Conservation (phyloP, 2,888 invertebrate genomes). For the Lithosia quadra region DNA sequence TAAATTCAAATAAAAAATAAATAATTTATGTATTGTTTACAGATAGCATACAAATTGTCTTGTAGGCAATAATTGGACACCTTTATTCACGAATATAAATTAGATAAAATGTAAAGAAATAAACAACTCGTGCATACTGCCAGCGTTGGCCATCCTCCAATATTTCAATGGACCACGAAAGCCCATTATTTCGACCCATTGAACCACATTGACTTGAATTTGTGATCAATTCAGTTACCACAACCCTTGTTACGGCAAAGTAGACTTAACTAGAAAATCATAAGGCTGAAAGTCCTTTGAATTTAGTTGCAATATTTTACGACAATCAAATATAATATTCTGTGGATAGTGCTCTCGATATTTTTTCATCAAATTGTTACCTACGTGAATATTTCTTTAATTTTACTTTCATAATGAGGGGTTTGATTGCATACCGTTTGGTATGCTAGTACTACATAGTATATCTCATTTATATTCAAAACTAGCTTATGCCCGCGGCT, state of each 20-base stretch:
- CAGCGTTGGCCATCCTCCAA: conserved; percentile 29
- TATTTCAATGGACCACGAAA: conserved; percentile 47
- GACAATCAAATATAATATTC: background rate
- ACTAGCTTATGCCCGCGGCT: too few relatives aligned
- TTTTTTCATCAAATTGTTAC: background rate
- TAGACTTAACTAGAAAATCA: background rate
- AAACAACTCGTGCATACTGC: background rate
- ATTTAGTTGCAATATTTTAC: background rate
- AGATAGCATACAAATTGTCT: too few relatives aligned
- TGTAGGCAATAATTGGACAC: too few relatives aligned
- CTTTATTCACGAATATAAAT: background rate
- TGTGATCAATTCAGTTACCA: conserved; percentile 29
- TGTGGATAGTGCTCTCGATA: background rate
- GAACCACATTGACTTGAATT: conserved; percentile 44
- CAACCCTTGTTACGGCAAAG: background rate
- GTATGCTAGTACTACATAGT: too few relatives aligned
- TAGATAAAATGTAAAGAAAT: background rate
- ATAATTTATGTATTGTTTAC: too few relatives aligned
- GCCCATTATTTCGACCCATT: conserved; percentile 53
- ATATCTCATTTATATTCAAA: too few relatives aligned
- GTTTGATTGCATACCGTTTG: too few relatives aligned
- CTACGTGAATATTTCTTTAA: background rate
- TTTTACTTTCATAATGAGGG: background rate
- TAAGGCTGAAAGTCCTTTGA: background rate
- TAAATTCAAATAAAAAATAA: too few relatives aligned